Percentiles rank a stretch among this genome's conserved stretches.
These are phyloP conservation scores for Leucoma salicis DNA, from an alignment of 2,888 invertebrate genomes.

Conservation along the genomic window DNA sequence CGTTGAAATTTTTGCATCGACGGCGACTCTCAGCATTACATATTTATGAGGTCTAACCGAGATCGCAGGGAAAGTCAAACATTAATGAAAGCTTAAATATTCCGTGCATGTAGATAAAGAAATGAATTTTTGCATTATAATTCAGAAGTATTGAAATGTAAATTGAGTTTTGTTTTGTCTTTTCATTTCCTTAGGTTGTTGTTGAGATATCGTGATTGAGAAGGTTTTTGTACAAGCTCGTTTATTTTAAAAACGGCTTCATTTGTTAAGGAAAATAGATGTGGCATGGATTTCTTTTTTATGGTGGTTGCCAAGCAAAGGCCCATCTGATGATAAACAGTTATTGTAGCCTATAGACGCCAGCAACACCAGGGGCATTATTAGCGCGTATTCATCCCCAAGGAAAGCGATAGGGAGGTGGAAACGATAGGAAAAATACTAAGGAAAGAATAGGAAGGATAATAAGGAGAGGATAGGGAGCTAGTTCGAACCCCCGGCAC, in stretches of 20 bases:
- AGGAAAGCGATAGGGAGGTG: too few relatives aligned
- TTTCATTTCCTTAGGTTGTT: not conserved
- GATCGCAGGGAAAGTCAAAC: constrained; percentile 76
- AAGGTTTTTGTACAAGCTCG: too few relatives aligned
- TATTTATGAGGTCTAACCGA: constrained; percentile 75
- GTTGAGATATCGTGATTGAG: not conserved
- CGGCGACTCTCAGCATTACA: constrained; percentile 65
- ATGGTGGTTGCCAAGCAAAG: not conserved
- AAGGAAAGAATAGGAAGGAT: too few relatives aligned
- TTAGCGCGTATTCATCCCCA: too few relatives aligned
- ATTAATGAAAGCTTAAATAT: constrained; percentile 78
- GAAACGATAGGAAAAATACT: too few relatives aligned
- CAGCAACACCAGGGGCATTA: too few relatives aligned
- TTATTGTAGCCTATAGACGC: too few relatives aligned
- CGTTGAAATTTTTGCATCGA: constrained; percentile 62
- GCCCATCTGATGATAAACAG: too few relatives aligned
- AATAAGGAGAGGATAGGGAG: too few relatives aligned
- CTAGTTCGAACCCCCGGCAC: too few relatives aligned
- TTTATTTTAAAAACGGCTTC: not conserved
- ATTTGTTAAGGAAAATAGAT: not conserved
- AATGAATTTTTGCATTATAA: constrained; percentile 72
- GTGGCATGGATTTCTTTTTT: not conserved
- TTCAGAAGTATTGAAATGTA: constrained; percentile 57
- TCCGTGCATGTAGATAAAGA: constrained; percentile 74
- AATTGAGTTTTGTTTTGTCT: constrained; percentile 45